Evolutionary conservation across 2,888 invertebrate species (phyloP), one percentile per base, ranked within the genome.

Genomic region (Tryphoninae sp.): DNA sequence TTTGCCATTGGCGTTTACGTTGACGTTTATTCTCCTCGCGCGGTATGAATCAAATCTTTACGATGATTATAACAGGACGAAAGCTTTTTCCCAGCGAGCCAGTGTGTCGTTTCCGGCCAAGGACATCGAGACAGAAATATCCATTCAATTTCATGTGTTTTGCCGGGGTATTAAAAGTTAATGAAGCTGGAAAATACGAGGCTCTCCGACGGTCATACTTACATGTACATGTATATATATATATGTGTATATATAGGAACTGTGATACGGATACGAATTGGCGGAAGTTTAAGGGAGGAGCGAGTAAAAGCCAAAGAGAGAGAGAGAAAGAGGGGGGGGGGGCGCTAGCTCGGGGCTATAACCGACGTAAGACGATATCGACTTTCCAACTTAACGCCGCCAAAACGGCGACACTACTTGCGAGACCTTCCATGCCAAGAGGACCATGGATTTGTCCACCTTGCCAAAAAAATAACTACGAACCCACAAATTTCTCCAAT

Each of bases 301-400:
- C 26, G 61, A 19, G 42, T 33, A 33, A 33, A 74, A 78, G 73
- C 73, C 23, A 11, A 3, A 33, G 33, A 33, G 33, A 33, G 6
- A 33, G 42, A 4, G 59, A 16, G 51, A 19, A 23, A 26, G 26
- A 26, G 22, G 7, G 33, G 64, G 55, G 68, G 13, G 51, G 61
- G 42, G 42, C 59, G 13, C 23, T 58, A 75, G 71, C 78, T 71
- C 55, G 55, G 59, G 81, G 81, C 78, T 75, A 78, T 82, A 78
- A 78, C 74, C 78, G 67, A 78, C 71, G 72, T 79, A 82, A 82
- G 78, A 71, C 82, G 82, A 82, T 82, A 82, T 82, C 82, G 82
- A 82, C 82, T 82, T 82, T 82, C 78, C 82, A 49, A 71, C 72
- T 68, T 68, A 49, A 76, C 80, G 72, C 71, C 72, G 55, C 51